Conservation (phyloP, 2,888 invertebrate species). For the Ypsolopha scabrella region DNA sequence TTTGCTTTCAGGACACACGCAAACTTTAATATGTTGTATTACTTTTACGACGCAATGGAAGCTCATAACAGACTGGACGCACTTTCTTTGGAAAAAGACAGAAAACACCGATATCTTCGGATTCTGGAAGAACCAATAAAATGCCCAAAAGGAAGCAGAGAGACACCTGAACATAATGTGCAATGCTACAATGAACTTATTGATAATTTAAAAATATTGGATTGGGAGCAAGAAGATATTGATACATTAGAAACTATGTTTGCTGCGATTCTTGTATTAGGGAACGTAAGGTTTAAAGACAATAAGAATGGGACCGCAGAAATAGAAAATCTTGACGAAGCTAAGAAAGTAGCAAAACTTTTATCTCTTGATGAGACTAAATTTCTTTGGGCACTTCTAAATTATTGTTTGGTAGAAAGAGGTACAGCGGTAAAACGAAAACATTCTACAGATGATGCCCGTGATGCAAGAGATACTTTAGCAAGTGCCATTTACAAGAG, state of each 20-base stretch:
- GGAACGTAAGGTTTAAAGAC: conserved; percentile 83
- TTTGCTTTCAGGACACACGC: conserved; percentile 78
- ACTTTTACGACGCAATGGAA: conserved; percentile 87
- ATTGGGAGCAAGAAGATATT: conserved; percentile 79
- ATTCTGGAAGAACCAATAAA: conserved; percentile 69
- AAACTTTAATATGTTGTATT: conserved; percentile 92
- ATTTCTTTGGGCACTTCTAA: conserved; percentile 86
- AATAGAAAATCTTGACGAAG: conserved; percentile 79
- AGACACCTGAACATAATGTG: conserved; percentile 75
- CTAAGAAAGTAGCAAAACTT: conserved; percentile 78
- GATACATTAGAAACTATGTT: conserved; percentile 77
- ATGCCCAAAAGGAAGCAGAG: conserved; percentile 72
- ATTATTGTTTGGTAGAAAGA: conserved; percentile 84
- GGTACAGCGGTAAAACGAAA: conserved; percentile 76
- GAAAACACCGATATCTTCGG: conserved; percentile 81
- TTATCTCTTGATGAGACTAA: conserved; percentile 85
- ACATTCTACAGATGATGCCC: conserved; percentile 84
- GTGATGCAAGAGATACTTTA: conserved; percentile 86
- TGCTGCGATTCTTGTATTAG: conserved; percentile 82
- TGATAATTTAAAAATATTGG: conserved; percentile 73
- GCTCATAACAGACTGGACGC: conserved; percentile 74
- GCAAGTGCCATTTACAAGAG: conserved; percentile 87
- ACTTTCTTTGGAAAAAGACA: conserved; percentile 75
- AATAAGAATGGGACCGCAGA: conserved; percentile 75
- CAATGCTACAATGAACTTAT: conserved; percentile 74